A percentile compares a stretch with the other conserved stretches of the same genome.
phyloP scores from a whole-genome alignment of 2,888 invertebrate genomes.

The Chirona hameri region DNA sequence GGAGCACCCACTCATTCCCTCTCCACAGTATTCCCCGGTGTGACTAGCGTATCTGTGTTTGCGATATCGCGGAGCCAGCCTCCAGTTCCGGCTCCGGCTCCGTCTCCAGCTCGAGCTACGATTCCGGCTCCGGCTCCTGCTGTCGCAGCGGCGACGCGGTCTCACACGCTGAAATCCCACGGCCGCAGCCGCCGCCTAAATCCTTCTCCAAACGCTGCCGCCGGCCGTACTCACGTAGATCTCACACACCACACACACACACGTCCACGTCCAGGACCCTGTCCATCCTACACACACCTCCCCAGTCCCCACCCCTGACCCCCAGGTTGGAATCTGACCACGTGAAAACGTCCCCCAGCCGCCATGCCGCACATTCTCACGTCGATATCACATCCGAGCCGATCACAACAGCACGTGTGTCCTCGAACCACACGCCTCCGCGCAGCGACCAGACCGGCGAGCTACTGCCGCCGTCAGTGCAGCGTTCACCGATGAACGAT shows the following conservation, averaged over 20 bases:
- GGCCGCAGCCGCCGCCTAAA: neutral
- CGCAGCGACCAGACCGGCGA: neutral
- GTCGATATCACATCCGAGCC: neutral
- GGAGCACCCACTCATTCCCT: too few species aligned
- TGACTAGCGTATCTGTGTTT: too few species aligned
- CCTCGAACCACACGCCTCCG: neutral
- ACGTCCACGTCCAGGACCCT: neutral
- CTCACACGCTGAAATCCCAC: neutral
- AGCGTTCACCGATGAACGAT: too few species aligned
- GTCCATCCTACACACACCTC: neutral
- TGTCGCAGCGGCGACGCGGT: too few species aligned
- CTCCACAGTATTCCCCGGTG: too few species aligned
- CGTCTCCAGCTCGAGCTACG: too few species aligned
- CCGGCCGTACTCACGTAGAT: neutral
- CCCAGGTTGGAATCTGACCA: neutral
- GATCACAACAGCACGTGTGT: neutral
- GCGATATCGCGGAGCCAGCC: too few species aligned
- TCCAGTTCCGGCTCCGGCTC: too few species aligned
- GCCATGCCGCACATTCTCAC: conserved; percentile 40
- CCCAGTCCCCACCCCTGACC: too few species aligned
- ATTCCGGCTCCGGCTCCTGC: too few species aligned
- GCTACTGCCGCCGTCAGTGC: neutral
- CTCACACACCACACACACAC: neutral
- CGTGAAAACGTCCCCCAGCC: neutral
- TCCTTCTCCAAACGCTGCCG: neutral